These are phyloP conservation scores for Steatornis caripensis DNA, from an alignment of 2,113 vertebrate genomes.

Conservation along the genomic window DNA sequence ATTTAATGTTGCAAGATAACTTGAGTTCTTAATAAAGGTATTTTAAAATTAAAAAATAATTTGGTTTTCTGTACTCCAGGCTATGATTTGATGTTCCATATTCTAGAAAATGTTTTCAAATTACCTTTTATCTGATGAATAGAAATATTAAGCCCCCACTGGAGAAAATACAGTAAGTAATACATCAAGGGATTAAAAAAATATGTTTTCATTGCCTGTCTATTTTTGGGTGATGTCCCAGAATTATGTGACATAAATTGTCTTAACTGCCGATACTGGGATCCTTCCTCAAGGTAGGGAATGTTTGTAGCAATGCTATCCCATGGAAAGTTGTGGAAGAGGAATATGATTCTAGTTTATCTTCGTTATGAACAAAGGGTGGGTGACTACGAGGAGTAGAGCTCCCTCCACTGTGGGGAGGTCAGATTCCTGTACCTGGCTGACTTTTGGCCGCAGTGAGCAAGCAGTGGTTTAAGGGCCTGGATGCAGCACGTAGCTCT, in stretches of 20 bases:
- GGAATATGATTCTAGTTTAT: background rate
- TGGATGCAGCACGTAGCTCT: background rate
- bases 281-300: background rate
- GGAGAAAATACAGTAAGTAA: background rate
- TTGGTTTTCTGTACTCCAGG: background rate
- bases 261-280: background rate
- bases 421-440: background rate
- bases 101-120: background rate
- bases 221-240: background rate
- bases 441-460: background rate
- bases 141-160: background rate
- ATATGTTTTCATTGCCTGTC: background rate
- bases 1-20: background rate
- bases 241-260: background rate
- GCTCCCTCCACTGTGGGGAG: rapidly evolving
- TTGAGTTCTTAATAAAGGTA: background rate
- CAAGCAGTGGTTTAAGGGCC: background rate
- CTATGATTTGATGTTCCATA: background rate
- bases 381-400: background rate
- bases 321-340: background rate
- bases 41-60: background rate
- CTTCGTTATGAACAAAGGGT: background rate
- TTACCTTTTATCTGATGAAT: background rate
- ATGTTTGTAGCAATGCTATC: background rate
- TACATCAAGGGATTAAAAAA: background rate